phyloP scores from a whole-genome alignment of 2,113 vertebrate genomes.

The Ammospiza caudacuta region DNA sequence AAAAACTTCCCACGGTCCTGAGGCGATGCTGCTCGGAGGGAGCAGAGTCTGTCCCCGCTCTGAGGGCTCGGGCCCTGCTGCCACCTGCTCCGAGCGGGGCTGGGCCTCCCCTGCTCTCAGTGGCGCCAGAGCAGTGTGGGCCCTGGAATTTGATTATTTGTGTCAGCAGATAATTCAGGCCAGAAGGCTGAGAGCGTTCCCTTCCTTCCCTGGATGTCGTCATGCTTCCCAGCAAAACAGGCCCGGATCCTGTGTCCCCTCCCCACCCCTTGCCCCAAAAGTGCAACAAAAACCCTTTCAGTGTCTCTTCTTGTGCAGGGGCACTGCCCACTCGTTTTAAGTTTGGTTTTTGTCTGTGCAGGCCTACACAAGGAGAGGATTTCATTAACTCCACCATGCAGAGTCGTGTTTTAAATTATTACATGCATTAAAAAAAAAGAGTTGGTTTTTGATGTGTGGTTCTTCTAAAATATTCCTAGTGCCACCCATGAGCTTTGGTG shows the following conservation, averaged over 20 bases:
- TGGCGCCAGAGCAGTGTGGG: conserved; percentile 69
- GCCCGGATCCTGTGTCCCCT: neutral
- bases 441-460: neutral
- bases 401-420: neutral
- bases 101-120: neutral
- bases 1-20: conserved; percentile 74
- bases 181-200: conserved; percentile 71
- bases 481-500: neutral
- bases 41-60: neutral
- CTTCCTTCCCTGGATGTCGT: conserved; percentile 62
- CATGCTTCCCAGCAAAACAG: conserved; percentile 64
- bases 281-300: neutral
- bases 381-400: neutral
- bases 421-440: neutral
- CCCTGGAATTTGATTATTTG: conserved; percentile 78
- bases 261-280: neutral
- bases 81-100: conserved; percentile 60
- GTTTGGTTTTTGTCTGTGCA: neutral
- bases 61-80: neutral
- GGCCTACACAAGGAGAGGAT: neutral
- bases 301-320: neutral
- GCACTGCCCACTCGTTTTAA: neutral
- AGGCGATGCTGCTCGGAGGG: conserved; percentile 30
- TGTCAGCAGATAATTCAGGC: conserved; percentile 81
- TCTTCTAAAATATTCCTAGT: neutral